These are phyloP conservation scores for Aspiorhynchus laticeps DNA, from an alignment of 2,113 vertebrate genomes.

Conservation along the genomic window DNA sequence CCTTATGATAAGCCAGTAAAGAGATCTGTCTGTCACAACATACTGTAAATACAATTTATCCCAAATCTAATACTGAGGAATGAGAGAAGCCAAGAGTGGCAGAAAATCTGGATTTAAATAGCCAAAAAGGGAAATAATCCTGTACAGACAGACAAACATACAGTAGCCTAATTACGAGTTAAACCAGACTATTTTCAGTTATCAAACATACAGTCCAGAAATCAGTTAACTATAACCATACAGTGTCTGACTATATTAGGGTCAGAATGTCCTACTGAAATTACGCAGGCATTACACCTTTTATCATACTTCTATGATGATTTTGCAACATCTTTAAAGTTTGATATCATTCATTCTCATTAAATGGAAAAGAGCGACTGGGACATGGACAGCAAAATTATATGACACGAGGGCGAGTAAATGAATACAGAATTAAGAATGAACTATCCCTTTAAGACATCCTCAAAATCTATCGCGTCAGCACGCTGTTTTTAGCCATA, in stretches of 20 bases:
- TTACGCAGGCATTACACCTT: neutral
- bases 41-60: constrained; percentile 12
- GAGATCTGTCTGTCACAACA: neutral
- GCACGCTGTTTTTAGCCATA: neutral
- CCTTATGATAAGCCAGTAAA: neutral
- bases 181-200: neutral
- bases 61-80: neutral
- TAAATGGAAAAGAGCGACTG: neutral
- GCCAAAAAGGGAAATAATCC: constrained; percentile 17
- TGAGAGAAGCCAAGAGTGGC: neutral
- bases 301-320: neutral
- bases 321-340: neutral
- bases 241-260: neutral
- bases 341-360: neutral
- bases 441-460: constrained; percentile 1
- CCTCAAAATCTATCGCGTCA: neutral
- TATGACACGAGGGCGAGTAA: neutral
- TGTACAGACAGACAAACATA: neutral
- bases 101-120: neutral
- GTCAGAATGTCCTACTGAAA: neutral
- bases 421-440: neutral
- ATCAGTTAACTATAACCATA: neutral
- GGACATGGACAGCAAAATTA: no score
- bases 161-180: neutral
- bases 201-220: no score